These are phyloP conservation scores for Lethenteron camtschaticum DNA, from an alignment of 2,113 vertebrate species.

Conservation along the genomic window DNA sequence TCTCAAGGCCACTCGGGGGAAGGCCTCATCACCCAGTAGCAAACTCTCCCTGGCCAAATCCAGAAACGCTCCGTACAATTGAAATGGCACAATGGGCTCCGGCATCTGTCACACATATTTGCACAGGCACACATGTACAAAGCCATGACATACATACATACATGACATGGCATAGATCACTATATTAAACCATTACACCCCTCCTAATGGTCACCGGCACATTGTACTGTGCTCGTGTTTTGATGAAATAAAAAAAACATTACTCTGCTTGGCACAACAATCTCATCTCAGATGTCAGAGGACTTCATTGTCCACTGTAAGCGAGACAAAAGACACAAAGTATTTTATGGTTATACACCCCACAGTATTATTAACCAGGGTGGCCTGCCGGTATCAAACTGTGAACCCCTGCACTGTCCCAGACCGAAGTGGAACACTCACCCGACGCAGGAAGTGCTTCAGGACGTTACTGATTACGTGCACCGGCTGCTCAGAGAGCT, in stretches of 20 bases:
- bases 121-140: not conserved
- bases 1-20: conserved; percentile 14
- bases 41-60: conserved; percentile 38
- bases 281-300: too few relatives aligned
- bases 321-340: too few relatives aligned
- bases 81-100: conserved; percentile 43
- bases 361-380: not conserved
- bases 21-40: conserved; percentile 8
- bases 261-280: not conserved
- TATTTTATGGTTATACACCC: not conserved
- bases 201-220: not conserved
- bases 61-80: conserved; percentile 46
- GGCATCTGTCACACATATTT: conserved; percentile 32
- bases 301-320: too few relatives aligned
- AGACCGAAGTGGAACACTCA: conserved; percentile 12
- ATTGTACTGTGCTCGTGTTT: not conserved
- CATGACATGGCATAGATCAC: not conserved
- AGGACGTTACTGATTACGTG: conserved; percentile 61
- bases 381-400: not conserved
- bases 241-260: not conserved
- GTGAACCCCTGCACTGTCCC: not conserved
- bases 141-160: not conserved
- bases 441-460: conserved; percentile 78
- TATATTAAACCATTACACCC: not conserved
- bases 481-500: conserved; percentile 55